Conservation (phyloP, 2,888 invertebrate genomes). For the Agrotis ipsilon region DNA sequence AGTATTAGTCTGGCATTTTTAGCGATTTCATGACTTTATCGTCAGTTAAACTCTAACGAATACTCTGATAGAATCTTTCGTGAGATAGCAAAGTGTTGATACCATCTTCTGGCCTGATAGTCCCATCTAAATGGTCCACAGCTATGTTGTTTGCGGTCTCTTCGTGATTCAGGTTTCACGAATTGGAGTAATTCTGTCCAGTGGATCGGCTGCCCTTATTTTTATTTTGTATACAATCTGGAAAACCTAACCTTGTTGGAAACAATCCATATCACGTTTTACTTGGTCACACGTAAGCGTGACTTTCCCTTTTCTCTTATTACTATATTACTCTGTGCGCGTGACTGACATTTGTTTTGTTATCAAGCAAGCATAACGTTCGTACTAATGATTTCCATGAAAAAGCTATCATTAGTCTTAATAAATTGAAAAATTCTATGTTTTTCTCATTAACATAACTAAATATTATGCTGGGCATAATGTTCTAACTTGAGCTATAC, state of each 20-base stretch:
- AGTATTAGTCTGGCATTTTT: constrained; percentile 93
- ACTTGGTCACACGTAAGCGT: too few relatives aligned
- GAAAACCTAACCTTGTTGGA: not conserved
- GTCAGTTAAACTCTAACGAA: constrained; percentile 92
- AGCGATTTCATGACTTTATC: constrained; percentile 92
- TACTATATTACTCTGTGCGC: too few relatives aligned
- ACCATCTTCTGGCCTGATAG: constrained; percentile 93
- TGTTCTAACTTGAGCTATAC: too few relatives aligned
- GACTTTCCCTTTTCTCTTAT: too few relatives aligned
- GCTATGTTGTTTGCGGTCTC: constrained; percentile 94
- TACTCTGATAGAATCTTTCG: constrained; percentile 90
- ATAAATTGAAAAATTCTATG: too few relatives aligned
- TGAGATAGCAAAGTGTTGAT: constrained; percentile 90
- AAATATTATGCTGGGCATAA: too few relatives aligned
- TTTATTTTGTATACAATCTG: constrained; percentile 27
- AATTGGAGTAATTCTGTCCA: constrained; percentile 93
- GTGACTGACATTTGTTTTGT: constrained; percentile 8
- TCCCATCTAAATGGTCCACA: constrained; percentile 92
- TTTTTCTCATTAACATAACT: not conserved
- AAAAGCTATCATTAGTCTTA: too few relatives aligned
- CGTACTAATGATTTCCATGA: too few relatives aligned
- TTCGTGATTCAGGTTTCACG: constrained; percentile 91
- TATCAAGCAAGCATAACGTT: constrained; percentile 12
- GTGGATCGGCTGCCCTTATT: constrained; percentile 88
- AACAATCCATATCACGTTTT: constrained; percentile 34